A percentile compares a stretch with the other conserved stretches of the same genome.
Evolutionary conservation across 2,888 invertebrate genomes (phyloP).

Genomic region (Cyclophora albipunctata): DNA sequence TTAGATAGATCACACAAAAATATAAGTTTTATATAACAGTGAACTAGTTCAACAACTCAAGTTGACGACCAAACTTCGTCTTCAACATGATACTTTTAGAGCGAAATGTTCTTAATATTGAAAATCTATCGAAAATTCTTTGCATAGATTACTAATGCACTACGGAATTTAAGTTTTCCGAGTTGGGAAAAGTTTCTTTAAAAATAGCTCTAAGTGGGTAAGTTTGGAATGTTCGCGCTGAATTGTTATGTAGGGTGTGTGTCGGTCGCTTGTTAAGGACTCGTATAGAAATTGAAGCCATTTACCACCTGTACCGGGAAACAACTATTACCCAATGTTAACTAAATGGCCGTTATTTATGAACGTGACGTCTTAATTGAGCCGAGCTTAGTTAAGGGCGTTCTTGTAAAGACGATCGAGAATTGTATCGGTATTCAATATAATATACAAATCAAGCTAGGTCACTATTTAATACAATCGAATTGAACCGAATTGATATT

Average conservation of each 20-base stretch:
- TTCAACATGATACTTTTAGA: constrained; percentile 10
- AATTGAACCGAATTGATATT: too few relatives aligned
- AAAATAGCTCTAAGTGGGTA: constrained; percentile 18
- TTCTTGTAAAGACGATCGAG: too few relatives aligned
- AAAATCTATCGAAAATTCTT: constrained; percentile 36
- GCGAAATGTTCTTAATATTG: constrained; percentile 25
- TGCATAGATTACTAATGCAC: constrained; percentile 30
- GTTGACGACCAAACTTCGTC: constrained; percentile 11
- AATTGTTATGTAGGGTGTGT: background rate
- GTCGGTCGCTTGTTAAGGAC: background rate
- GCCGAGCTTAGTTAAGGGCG: too few relatives aligned
- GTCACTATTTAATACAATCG: too few relatives aligned
- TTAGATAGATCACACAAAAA: constrained; percentile 8
- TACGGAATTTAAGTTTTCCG: constrained; percentile 18
- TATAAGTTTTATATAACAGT: constrained; percentile 11
- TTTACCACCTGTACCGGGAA: too few relatives aligned
- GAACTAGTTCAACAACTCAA: constrained; percentile 12
- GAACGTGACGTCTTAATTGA: too few relatives aligned
- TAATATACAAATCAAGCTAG: too few relatives aligned
- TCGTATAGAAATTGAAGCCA: too few relatives aligned
- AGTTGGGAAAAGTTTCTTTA: constrained; percentile 24
- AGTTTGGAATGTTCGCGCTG: constrained; percentile 1
- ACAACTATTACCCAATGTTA: too few relatives aligned
- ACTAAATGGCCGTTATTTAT: too few relatives aligned
- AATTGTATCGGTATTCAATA: too few relatives aligned